These are phyloP conservation scores for Zhuqinia jingwanae DNA, from an alignment of 2,888 invertebrate species.

Conservation along the genomic window DNA sequence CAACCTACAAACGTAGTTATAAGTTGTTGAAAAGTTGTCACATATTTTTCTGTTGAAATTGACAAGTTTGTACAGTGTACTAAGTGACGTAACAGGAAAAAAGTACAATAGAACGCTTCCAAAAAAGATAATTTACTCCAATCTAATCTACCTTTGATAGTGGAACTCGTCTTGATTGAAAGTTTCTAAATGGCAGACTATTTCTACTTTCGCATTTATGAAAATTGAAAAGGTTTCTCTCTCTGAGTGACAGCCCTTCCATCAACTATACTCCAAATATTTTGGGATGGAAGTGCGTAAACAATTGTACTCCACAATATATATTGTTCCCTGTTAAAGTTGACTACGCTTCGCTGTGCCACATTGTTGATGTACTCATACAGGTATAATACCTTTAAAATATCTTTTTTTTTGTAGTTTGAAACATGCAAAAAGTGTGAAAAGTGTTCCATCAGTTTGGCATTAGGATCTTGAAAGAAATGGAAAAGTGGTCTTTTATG, in stretches of 20 bases:
- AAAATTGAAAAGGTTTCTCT: slow-evolving; percentile 13
- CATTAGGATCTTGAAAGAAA: not conserved
- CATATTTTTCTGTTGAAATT: not conserved
- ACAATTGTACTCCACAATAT: slow-evolving; percentile 31
- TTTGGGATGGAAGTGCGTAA: slow-evolving; percentile 29
- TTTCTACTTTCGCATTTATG: not conserved
- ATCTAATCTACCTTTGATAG: too few relatives aligned
- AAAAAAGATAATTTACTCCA: too few relatives aligned
- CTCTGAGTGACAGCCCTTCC: not conserved
- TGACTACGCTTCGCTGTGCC: not conserved
- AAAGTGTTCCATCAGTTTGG: slow-evolving; percentile 29
- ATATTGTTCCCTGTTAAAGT: slow-evolving; percentile 23
- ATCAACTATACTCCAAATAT: too few relatives aligned
- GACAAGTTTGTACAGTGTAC: not conserved
- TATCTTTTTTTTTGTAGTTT: not conserved
- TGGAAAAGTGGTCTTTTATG: slow-evolving; percentile 2
- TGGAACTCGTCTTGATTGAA: too few relatives aligned
- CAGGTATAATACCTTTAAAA: not conserved
- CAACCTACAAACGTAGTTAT: not conserved
- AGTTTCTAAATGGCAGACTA: too few relatives aligned
- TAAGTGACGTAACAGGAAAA: too few relatives aligned
- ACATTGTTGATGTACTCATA: not conserved
- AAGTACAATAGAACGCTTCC: too few relatives aligned
- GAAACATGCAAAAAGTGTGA: not conserved
- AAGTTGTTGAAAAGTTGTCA: not conserved